Evolutionary conservation across 2,797 vertebrate species (phyloP).

Genomic region (Phylloscopus collybita): DNA sequence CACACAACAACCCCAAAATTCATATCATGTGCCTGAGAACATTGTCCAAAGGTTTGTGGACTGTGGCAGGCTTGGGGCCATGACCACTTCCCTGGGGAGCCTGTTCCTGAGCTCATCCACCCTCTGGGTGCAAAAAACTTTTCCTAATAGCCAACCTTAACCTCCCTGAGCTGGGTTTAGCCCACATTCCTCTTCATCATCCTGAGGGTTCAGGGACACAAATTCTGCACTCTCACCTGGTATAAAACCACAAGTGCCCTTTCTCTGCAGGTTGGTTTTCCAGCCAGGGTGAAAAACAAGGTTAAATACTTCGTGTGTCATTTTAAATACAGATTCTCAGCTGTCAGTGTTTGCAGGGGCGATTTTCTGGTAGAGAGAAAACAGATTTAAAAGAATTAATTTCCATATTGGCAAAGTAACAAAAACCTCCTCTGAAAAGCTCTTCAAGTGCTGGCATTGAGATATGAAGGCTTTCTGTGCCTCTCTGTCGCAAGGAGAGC

Average conservation of each 20-base stretch:
- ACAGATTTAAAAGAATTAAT: constrained; percentile 12
- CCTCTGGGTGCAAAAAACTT: neutral
- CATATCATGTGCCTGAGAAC: neutral
- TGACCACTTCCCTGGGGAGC: neutral
- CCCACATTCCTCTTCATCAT: accelerated
- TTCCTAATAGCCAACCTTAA: neutral
- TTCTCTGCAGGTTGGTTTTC: neutral
- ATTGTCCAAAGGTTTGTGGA: neutral
- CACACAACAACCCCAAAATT: neutral
- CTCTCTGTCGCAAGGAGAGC: neutral
- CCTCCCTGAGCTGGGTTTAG: neutral
- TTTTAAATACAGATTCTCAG: neutral
- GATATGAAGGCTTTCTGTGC: neutral
- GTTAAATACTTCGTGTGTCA: neutral
- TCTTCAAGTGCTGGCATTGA: neutral
- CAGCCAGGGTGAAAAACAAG: neutral
- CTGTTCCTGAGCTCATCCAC: neutral
- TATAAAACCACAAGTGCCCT: neutral
- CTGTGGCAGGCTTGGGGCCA: neutral
- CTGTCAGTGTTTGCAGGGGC: neutral
- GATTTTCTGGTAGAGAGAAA: neutral
- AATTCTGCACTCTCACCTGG: neutral
- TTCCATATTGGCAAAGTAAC: neutral
- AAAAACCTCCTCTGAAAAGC: neutral
- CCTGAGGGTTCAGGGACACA: neutral